A percentile compares a stretch with the other conserved stretches of the same genome.
Conservation (phyloP, 1,140 invertebrate species). For the Drosophila saltans region DNA sequence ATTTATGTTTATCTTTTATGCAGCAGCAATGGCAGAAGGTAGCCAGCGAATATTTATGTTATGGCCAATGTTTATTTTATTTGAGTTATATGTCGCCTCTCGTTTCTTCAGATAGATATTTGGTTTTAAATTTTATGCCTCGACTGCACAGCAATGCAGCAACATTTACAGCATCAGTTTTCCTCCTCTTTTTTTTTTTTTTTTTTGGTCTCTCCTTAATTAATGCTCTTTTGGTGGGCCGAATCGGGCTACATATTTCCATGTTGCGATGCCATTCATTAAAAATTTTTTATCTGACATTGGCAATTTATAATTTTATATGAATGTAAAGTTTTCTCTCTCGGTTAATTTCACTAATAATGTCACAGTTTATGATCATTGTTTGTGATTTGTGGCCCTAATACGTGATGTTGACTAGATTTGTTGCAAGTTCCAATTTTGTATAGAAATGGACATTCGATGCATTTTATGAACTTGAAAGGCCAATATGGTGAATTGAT, state of each 20-base stretch:
- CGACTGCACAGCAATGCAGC: conserved; percentile 33
- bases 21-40: conserved; percentile 37
- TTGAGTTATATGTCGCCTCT: conserved; percentile 73
- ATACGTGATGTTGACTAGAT: conserved; percentile 57
- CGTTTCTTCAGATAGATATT: conserved; percentile 48
- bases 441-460: conserved; percentile 51
- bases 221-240: conserved; percentile 60
- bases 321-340: conserved; percentile 26
- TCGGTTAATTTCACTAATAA: conserved; percentile 62
- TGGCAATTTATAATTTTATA: conserved; percentile 72
- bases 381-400: conserved; percentile 63
- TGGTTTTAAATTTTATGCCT: conserved; percentile 42
- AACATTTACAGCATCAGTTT: neutral
- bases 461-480: conserved; percentile 24
- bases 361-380: conserved; percentile 58
- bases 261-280: conserved; percentile 54
- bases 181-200: conserved; percentile 22
- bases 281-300: conserved; percentile 65
- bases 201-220: conserved; percentile 47
- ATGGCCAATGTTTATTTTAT: conserved; percentile 76
- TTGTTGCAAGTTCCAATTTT: conserved; percentile 31
- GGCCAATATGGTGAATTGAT: conserved; percentile 27
- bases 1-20: conserved; percentile 72
- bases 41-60: conserved; percentile 72
- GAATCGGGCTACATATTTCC: conserved; percentile 20